phyloP scores from a whole-genome alignment of 1,140 invertebrate species.

The Brachionus rotundiformis region DNA sequence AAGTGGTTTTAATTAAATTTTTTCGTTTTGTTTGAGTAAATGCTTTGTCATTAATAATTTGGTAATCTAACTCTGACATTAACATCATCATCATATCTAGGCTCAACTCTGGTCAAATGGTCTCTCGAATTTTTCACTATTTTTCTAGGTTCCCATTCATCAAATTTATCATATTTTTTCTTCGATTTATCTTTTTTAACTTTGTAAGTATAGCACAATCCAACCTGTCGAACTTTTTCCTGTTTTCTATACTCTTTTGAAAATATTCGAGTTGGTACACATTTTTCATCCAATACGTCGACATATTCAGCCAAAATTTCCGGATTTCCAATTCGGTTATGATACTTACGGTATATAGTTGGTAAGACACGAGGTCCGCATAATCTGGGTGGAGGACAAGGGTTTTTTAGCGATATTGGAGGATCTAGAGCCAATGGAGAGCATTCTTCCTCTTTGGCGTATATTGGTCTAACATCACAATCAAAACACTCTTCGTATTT shows the following conservation, averaged over 20 bases:
- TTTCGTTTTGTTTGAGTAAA: background rate
- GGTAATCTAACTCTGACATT: background rate
- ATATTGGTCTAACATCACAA: background rate
- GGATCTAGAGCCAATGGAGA: background rate
- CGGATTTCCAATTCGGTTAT: background rate
- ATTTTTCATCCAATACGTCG: slow-evolving; percentile 8
- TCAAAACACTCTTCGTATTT: background rate
- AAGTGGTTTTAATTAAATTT: background rate
- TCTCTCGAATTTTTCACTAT: background rate
- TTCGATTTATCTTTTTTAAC: background rate
- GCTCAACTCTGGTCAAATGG: background rate
- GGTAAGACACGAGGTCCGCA: background rate
- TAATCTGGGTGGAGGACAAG: background rate
- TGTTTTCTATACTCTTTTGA: background rate
- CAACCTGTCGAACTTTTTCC: background rate
- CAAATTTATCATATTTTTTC: slow-evolving; percentile 1
- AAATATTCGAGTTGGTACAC: background rate
- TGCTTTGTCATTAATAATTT: slow-evolving; percentile 2
- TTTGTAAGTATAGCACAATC: slow-evolving; percentile 29
- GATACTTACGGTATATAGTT: slow-evolving; percentile 15
- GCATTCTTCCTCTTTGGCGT: background rate
- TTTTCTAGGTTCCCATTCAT: background rate
- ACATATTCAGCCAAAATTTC: slow-evolving; percentile 27
- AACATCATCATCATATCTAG: background rate
- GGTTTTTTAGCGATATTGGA: background rate